A percentile compares a stretch with the other conserved stretches of the same genome.
These are phyloP conservation scores for Elmis aenea DNA, from an alignment of 2,888 invertebrate genomes.

Conservation along the genomic window DNA sequence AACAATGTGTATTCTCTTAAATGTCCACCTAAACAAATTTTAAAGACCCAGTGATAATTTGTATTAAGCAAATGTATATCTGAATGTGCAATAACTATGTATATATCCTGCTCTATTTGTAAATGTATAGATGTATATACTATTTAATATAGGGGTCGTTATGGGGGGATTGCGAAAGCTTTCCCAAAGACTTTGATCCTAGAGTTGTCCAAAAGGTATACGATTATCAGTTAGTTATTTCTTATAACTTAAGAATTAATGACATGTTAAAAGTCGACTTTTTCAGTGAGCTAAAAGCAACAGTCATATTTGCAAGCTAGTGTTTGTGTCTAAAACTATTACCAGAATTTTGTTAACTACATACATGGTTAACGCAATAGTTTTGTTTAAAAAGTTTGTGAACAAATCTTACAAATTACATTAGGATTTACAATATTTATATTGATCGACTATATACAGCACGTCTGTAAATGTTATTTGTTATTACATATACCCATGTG, in stretches of 20 bases:
- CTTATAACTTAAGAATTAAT: too few species aligned
- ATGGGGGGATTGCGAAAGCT: constrained; percentile 24
- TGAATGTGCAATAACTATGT: constrained; percentile 49
- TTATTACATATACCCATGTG: constrained; percentile 46
- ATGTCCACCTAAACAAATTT: too few species aligned
- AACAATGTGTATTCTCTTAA: too few species aligned
- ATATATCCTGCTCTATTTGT: constrained; percentile 42
- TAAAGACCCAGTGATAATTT: constrained; percentile 16
- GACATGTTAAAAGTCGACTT: too few species aligned
- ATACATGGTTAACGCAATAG: too few species aligned
- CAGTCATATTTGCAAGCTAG: too few species aligned
- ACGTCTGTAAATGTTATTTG: constrained; percentile 42
- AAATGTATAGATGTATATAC: constrained; percentile 47
- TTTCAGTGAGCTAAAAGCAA: too few species aligned
- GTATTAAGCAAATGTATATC: constrained; percentile 40
- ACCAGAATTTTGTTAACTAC: too few species aligned
- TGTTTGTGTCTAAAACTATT: too few species aligned
- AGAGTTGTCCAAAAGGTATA: constrained; percentile 40
- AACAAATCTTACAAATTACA: too few species aligned
- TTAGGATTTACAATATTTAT: too few species aligned
- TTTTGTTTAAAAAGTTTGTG: too few species aligned
- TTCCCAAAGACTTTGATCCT: constrained; percentile 18
- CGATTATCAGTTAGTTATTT: constrained; percentile 33
- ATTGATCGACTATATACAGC: constrained; percentile 11
- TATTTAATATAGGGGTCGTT: constrained; percentile 20